Percentiles rank a stretch among this genome's conserved stretches.
Conservation (phyloP, 2,888 invertebrate species). For the Orthosia gracilis region DNA sequence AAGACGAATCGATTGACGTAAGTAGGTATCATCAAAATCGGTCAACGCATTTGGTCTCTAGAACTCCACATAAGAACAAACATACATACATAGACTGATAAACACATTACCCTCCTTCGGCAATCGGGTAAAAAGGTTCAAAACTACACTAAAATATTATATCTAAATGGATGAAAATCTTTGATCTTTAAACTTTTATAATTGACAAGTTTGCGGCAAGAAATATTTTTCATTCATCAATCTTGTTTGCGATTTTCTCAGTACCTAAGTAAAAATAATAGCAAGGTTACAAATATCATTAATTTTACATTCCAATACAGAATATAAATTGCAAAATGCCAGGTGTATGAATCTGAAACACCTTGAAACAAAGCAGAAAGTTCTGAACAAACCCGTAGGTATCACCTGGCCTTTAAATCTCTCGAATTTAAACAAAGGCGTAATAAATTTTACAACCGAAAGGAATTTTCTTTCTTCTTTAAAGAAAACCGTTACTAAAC, state of each 20-base stretch:
- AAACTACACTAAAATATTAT: not conserved
- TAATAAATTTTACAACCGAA: constrained; percentile 46
- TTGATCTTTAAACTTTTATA: constrained; percentile 5
- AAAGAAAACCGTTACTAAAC: constrained; percentile 53
- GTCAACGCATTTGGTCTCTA: too few relatives aligned
- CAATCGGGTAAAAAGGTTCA: too few relatives aligned
- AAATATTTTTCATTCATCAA: not conserved
- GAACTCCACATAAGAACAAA: too few relatives aligned
- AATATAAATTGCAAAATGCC: constrained; percentile 20
- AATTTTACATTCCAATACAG: constrained; percentile 24
- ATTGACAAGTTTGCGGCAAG: not conserved
- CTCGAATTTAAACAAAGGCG: constrained; percentile 31
- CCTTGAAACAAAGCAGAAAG: constrained; percentile 35
- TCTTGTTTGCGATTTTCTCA: constrained; percentile 13
- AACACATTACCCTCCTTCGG: too few relatives aligned
- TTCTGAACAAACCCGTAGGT: constrained; percentile 12
- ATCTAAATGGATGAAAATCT: not conserved
- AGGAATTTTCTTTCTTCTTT: constrained; percentile 43
- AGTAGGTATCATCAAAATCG: too few relatives aligned
- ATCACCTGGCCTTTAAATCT: constrained; percentile 16
- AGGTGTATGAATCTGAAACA: constrained; percentile 13
- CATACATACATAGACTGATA: too few relatives aligned
- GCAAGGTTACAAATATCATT: constrained; percentile 23
- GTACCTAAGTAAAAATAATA: constrained; percentile 17
- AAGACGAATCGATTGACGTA: too few relatives aligned